Evolutionary conservation across 2,888 invertebrate genomes (phyloP), one percentile per base, ranked within the genome.

Genomic region (Dicyrtoma fusca): DNA sequence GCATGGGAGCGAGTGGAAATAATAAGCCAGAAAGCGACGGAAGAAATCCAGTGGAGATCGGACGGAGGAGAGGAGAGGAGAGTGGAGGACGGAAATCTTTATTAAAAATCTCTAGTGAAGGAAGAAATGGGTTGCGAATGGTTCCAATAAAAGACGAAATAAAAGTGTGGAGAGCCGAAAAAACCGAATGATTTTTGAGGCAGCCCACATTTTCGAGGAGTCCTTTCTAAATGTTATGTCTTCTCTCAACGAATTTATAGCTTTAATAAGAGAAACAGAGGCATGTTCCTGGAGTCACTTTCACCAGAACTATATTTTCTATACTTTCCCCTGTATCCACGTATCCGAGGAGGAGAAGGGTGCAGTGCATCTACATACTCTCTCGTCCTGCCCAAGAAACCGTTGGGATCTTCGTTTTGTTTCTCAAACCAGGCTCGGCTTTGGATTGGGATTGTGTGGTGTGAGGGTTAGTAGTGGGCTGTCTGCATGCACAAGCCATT

Each of bases 101-200:
- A 69, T 69, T 69, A 69, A 69, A 69, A 69, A 68, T 68, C 68
- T 69, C 57, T 23, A 57, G 57, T 13, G 21, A 44, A 44, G 42
- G 51, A 44, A 44, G 13, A 44, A 26, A 47, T n/a, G 23, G 49
- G 14, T 55, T 21, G 34, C 13, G 55, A 69, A 51, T 42, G 69
- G 59, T 42, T 69, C 69, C 42, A 69, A 55, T 55, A 69, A 65
- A 65, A 47, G 45, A 51, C 49, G 65, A 65, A 63, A 65, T 65
- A 65, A 69, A 69, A 69, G 68, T 55, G 34, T 13, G 55, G 68
- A 75, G 74, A 75, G 70, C 63, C 71, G 63, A 72, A 62, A 77
- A 34, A 75, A 71, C 71, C 75, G 75, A 77, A 76, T 77, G 77
- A 77, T 77, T 77, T 76, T 75, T 77, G 77, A 76, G 77, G 76